phyloP scores from a whole-genome alignment of 2,888 invertebrate species.

The Tyria jacobaeae region DNA sequence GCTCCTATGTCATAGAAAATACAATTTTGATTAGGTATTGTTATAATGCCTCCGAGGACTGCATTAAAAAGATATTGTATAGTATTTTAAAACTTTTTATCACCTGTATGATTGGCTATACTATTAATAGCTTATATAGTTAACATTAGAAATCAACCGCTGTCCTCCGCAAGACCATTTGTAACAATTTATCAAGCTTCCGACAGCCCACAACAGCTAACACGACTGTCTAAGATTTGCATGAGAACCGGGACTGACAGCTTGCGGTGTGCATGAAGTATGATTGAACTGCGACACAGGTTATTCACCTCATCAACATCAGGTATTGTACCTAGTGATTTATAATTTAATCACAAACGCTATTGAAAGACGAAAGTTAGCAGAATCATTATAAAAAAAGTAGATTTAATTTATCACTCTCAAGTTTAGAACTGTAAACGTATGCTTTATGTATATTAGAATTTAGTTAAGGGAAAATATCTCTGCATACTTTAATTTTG shows the following conservation, averaged over 20 bases:
- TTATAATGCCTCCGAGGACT: too few species aligned
- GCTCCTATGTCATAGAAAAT: too few species aligned
- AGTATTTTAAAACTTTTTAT: background rate
- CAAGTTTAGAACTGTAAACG: slow-evolving; percentile 25
- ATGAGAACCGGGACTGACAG: slow-evolving; percentile 15
- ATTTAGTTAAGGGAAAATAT: slow-evolving; percentile 30
- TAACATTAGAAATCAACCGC: background rate
- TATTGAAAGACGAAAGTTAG: background rate
- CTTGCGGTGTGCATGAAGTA: slow-evolving; percentile 1
- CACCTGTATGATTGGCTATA: background rate
- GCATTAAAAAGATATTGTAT: background rate
- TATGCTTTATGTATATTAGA: too few species aligned
- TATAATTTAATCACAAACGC: background rate
- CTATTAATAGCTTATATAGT: background rate
- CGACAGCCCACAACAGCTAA: slow-evolving; percentile 9
- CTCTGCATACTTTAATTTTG: slow-evolving; percentile 25
- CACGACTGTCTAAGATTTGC: slow-evolving; percentile 12
- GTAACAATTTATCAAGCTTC: slow-evolving; percentile 15
- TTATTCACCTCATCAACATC: background rate
- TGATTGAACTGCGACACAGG: background rate
- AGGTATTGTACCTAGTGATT: background rate
- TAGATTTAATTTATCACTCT: slow-evolving; percentile 29
- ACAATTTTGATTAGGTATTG: too few species aligned
- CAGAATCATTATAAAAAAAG: background rate
- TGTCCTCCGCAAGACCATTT: slow-evolving; percentile 9